Percentiles rank a stretch among this genome's conserved stretches.
phyloP scores from a whole-genome alignment of 2,797 vertebrate species.

The Australoheros facetus region DNA sequence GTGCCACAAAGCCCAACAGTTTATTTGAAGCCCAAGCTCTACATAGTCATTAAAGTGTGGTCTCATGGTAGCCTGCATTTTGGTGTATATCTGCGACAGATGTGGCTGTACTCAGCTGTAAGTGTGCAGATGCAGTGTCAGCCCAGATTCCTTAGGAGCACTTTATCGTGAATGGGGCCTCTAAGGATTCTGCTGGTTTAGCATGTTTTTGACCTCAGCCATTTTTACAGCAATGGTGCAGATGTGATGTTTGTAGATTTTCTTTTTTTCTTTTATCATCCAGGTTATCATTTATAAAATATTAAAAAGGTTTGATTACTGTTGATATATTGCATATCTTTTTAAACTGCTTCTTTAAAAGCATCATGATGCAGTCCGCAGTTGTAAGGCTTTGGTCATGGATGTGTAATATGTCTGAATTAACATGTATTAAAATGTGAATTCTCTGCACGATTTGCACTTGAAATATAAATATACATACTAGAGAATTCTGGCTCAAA shows the following conservation, averaged over 20 bases:
- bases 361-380: background rate
- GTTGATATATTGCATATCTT: background rate
- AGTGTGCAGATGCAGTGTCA: slow-evolving; percentile 37
- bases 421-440: background rate
- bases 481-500: background rate
- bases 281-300: background rate
- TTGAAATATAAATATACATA: background rate
- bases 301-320: background rate
- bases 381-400: background rate
- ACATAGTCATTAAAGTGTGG: slow-evolving; percentile 78
- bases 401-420: background rate
- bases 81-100: slow-evolving; percentile 61
- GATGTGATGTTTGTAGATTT: background rate
- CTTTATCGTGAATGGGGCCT: slow-evolving; percentile 15
- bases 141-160: slow-evolving; percentile 41
- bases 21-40: slow-evolving; percentile 75
- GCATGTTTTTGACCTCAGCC: slow-evolving; percentile 9
- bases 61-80: slow-evolving; percentile 59
- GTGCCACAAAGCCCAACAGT: slow-evolving; percentile 65
- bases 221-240: background rate
- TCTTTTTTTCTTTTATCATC: background rate
- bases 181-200: slow-evolving; percentile 3
- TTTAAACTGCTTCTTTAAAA: background rate
- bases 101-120: slow-evolving; percentile 48
- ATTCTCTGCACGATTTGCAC: background rate